Evolutionary conservation across 2,797 vertebrate species (phyloP).

Genomic region (Choloepus didactylus): DNA sequence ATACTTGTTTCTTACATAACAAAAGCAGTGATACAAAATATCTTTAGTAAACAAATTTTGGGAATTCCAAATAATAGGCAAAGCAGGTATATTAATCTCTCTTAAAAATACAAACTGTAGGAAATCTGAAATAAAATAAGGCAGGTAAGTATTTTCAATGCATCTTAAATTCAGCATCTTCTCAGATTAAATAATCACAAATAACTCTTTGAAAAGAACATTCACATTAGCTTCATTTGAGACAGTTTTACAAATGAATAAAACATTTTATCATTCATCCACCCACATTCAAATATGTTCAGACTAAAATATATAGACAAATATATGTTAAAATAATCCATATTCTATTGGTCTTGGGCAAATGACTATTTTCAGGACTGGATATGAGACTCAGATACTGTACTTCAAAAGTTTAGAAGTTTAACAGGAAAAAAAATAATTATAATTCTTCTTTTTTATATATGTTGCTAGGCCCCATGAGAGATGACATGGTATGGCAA

Average conservation of each 20-base stretch:
- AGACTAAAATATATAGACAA: conserved; percentile 50
- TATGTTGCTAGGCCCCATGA: background rate
- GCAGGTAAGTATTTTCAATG: conserved; percentile 15
- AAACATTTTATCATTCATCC: conserved; percentile 54
- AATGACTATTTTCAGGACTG: conserved; percentile 33
- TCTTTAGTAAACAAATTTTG: conserved; percentile 44
- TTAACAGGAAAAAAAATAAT: background rate
- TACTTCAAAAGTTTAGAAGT: conserved; percentile 38
- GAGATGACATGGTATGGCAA: background rate
- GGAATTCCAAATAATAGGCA: conserved; percentile 60
- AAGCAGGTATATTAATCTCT: conserved; percentile 30
- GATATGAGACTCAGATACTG: background rate
- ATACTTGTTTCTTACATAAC: background rate
- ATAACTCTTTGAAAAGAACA: conserved; percentile 53
- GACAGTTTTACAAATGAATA: conserved; percentile 55
- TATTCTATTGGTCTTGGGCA: background rate
- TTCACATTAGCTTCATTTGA: conserved; percentile 29
- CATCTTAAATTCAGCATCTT: conserved; percentile 5
- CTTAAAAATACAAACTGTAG: conserved; percentile 12
- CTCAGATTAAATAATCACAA: conserved; percentile 56
- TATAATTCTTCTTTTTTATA: background rate
- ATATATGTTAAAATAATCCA: conserved; percentile 57
- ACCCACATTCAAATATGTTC: conserved; percentile 64
- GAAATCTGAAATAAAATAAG: conserved; percentile 46
- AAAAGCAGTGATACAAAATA: conserved; percentile 13